Base-by-base conservation (phyloP, 92 coral and sea anemone genomes). In the Actinostola sp. region DNA sequence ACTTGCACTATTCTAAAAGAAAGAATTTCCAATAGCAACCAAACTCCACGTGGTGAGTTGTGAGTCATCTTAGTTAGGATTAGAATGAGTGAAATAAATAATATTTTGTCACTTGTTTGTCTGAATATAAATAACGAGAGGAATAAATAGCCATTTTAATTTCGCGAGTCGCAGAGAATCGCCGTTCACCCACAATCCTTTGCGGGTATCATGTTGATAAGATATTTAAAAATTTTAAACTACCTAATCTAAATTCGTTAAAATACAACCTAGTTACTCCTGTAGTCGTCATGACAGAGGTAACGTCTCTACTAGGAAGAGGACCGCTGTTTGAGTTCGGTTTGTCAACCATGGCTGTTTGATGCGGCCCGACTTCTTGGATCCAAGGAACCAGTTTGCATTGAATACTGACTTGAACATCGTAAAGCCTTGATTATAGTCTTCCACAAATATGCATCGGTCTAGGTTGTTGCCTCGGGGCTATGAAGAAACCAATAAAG, bases 391-490 rank as follows among this genome's bases (percentile, higher is more conserved):
- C 88, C 88, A 83, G 0, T 20, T 31, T 7, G 12, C 9, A 26
- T 70, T 61, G 78, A 26, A 83, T 11, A 83, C 74, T 9, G 88
- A 83, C 64, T 67, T 49, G 49, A 83, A 76, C 69, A 61, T 13
- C 8, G 88, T 83, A 61, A 27, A 83, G 20, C 88, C 88, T 1
- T 49, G 42, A 39, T 70, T 61, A 4, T 50, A 68, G 35, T 48
- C 79, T 35, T 83, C 88, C 3, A 83, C 78, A 39, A 83, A 83
- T 61, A 76, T 30, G 43, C 88, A 83, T 48, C 83, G 57, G 31
- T 51, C 35, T 0, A 69, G 41, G 10, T 70, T 68, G 42, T 61
- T 61, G 58, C 78, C 82, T n/a, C 76, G 60, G 3, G 79, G 62
- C 88, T 83, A 63, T 15, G 70, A 56, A 27, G 41, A 60, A 39